These are phyloP conservation scores for Aulostomus chinensis DNA, from an alignment of 2,797 vertebrate genomes.

Conservation along the genomic window DNA sequence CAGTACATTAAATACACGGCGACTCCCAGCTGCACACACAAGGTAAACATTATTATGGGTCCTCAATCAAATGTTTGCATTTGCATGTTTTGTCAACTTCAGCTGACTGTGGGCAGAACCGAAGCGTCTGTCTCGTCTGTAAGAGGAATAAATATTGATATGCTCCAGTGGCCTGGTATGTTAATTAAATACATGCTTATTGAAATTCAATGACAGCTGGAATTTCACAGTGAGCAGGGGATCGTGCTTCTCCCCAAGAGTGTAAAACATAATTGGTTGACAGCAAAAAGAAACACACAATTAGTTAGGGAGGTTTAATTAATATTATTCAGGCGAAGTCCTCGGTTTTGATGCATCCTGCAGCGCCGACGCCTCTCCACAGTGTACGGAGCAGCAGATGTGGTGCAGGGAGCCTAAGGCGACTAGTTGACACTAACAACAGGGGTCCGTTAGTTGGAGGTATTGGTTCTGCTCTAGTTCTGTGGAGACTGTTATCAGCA, in stretches of 20 bases:
- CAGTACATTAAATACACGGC: slow-evolving; percentile 25
- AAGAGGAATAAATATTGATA: slow-evolving; percentile 75
- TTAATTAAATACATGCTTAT: slow-evolving; percentile 84
- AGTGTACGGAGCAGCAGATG: slow-evolving; percentile 48
- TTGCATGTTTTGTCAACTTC: slow-evolving; percentile 34
- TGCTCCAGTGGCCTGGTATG: slow-evolving; percentile 75
- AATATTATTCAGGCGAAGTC: slow-evolving; percentile 74
- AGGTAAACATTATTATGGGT: slow-evolving; percentile 51
- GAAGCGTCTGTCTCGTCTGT: slow-evolving; percentile 52
- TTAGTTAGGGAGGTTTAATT: slow-evolving; percentile 81
- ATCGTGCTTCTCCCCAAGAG: slow-evolving; percentile 66
- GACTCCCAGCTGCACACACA: slow-evolving; percentile 25
- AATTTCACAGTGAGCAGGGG: slow-evolving; percentile 72
- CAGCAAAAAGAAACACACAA: slow-evolving; percentile 80
- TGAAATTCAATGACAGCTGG: slow-evolving; percentile 82
- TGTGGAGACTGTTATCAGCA: too few species aligned
- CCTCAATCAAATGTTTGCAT: slow-evolving; percentile 49
- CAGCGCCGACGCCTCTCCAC: slow-evolving; percentile 24
- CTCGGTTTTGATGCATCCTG: slow-evolving; percentile 55
- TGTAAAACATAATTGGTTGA: slow-evolving; percentile 79
- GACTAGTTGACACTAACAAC: not conserved
- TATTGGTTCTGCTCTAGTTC: too few species aligned
- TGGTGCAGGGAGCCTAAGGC: slow-evolving; percentile 41
- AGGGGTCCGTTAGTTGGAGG: too few species aligned
- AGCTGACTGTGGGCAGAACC: slow-evolving; percentile 56